Base-by-base conservation (phyloP, 2,888 invertebrate species). In the Chrysolina haemoptera region DNA sequence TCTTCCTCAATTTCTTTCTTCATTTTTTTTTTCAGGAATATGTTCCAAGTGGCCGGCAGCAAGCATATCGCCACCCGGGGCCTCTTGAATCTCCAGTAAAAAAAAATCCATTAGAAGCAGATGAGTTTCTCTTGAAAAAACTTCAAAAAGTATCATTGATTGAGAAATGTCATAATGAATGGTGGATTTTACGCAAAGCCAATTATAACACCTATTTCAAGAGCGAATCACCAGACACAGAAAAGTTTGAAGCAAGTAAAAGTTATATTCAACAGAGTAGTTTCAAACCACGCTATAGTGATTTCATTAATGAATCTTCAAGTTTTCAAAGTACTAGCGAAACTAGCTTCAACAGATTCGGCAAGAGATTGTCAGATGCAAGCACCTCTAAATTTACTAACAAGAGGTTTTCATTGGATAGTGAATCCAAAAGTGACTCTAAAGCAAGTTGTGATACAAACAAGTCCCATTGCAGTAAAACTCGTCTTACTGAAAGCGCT, bases 41-140 rank as follows among this genome's bases (percentile, higher is more conserved):
- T 90, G 91, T 94, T 90, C 96, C 96, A 85, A 94, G 94, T 90
- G 96, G 96, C 87, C 93, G 96, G 89, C 93, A 93, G 89, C 94
- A 94, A 89, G 89, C 94, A 86, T 89, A 90, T 72, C 92, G 91
- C 82, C 96, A 96, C 88, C 95, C 95, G 16, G 94, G 94, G 68
- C 92, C 93, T 78, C 90, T 91, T 66, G 91, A 91, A 82, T 84
- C 78, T n/a, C 67, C 77, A 16, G 68, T 78, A 20, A 79, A 78
- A 65, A 86, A 78, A 85, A 70, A 71, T 62, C 62, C 72, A 62
- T 69, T 71, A 48, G 78, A 79, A 69, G 76, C 74, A 68, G 83
- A 84, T 62, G 92, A 93, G 84, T 90, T 93, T 64, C 86, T 95
- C 67, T 87, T 94, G 69, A 92, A 93, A 84, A 93, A 93, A 84